Percentiles rank a stretch among this genome's conserved stretches.
phyloP scores from a whole-genome alignment of 2,113 vertebrate species.

The Rhineura floridana region DNA sequence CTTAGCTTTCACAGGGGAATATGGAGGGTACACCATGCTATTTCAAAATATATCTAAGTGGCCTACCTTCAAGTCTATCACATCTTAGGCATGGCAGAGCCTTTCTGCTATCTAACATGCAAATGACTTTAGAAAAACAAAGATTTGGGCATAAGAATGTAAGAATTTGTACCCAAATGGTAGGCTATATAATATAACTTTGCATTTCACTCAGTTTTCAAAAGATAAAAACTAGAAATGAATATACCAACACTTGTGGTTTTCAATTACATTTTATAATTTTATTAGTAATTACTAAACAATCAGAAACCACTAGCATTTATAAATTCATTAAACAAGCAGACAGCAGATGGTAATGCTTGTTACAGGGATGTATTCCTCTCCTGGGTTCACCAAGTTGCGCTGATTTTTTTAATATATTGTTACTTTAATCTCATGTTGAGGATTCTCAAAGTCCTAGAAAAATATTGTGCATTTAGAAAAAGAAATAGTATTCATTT shows the following conservation, averaged over 20 bases:
- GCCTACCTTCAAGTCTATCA: not conserved
- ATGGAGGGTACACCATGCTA: not conserved
- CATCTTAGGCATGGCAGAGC: slow-evolving; percentile 4
- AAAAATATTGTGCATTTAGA: not conserved
- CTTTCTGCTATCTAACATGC: not conserved
- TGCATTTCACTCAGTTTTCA: no score
- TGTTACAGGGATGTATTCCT: slow-evolving; percentile 32
- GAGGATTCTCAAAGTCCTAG: not conserved
- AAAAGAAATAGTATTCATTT: slow-evolving; percentile 2
- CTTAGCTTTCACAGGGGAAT: slow-evolving; percentile 9
- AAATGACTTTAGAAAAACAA: slow-evolving; percentile 38
- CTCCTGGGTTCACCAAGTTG: slow-evolving; percentile 40
- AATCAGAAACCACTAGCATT: slow-evolving; percentile 42
- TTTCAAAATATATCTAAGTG: slow-evolving; percentile 1
- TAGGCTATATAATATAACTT: not conserved
- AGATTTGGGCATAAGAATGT: not conserved
- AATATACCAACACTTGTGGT: not conserved
- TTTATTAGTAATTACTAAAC: slow-evolving; percentile 40
- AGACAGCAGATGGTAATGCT: slow-evolving; percentile 49
- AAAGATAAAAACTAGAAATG: slow-evolving; percentile 40
- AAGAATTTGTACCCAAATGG: slow-evolving; percentile 23
- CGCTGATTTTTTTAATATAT: slow-evolving; percentile 14
- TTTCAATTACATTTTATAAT: slow-evolving; percentile 44
- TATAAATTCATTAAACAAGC: slow-evolving; percentile 42
- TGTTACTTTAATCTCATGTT: slow-evolving; percentile 26